Percentiles rank a stretch among this genome's conserved stretches.
Conservation (phyloP, 2,888 invertebrate species). For the Temnothorax ravouxi region DNA sequence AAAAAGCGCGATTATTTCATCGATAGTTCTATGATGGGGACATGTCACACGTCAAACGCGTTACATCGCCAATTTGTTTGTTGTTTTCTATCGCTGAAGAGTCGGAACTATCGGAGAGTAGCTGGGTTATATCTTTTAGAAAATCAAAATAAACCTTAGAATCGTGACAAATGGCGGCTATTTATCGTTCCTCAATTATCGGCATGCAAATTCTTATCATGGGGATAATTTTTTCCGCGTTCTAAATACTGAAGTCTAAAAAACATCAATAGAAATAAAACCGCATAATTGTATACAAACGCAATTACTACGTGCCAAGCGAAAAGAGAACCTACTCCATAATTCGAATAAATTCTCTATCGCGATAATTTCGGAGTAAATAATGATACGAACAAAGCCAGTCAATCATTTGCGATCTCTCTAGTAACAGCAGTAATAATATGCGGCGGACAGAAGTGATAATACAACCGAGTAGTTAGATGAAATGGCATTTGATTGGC, state of each 20-base stretch:
- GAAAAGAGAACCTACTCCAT: not conserved
- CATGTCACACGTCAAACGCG: not conserved
- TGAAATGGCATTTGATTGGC: not conserved
- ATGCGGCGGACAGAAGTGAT: not conserved
- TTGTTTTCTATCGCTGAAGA: not conserved
- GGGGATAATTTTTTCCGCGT: not conserved
- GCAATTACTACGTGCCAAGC: not conserved
- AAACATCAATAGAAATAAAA: not conserved
- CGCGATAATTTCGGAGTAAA: conserved; percentile 6
- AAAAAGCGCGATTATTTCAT: conserved; percentile 16
- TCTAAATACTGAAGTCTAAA: not conserved
- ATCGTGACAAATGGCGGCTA: not conserved
- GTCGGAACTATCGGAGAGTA: not conserved
- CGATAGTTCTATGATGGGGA: not conserved
- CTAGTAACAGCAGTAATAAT: not conserved
- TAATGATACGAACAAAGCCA: not conserved
- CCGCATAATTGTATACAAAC: not conserved
- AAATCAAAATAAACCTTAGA: not conserved
- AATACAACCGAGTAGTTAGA: not conserved
- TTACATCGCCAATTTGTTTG: not conserved
- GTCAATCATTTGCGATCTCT: not conserved
- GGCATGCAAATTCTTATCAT: not conserved
- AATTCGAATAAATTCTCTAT: not conserved
- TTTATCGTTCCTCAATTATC: not conserved
- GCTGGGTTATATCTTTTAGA: not conserved